Conservation (phyloP, 1,140 invertebrate species). For the Heliconius eleuchia region DNA sequence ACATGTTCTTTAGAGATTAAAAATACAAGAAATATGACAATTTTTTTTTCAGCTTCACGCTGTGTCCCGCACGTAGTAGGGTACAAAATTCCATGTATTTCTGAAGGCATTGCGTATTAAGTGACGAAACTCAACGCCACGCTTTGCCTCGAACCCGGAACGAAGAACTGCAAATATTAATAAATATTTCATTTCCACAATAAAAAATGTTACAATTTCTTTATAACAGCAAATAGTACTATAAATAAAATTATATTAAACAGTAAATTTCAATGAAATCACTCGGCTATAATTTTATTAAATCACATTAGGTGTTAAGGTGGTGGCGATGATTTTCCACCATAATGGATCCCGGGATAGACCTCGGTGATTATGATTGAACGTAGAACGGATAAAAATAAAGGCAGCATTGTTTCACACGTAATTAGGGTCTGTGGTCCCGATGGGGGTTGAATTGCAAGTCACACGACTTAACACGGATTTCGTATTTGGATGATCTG, state of each 20-base stretch:
- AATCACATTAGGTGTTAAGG: slow-evolving; percentile 49
- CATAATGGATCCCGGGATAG: slow-evolving; percentile 64
- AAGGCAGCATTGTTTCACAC: slow-evolving; percentile 72
- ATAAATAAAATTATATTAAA: background rate
- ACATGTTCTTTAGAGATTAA: no score
- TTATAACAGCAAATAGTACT: background rate
- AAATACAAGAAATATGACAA: no score
- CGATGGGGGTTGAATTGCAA: slow-evolving; percentile 60
- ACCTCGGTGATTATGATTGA: slow-evolving; percentile 76
- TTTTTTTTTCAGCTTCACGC: no score
- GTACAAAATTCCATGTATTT: no score
- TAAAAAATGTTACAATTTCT: background rate
- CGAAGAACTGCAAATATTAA: no score
- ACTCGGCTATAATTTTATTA: slow-evolving; percentile 23
- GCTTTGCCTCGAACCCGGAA: no score
- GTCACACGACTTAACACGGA: slow-evolving; percentile 53
- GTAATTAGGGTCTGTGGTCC: slow-evolving; percentile 78
- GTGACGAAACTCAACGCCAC: no score
- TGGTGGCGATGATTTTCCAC: slow-evolving; percentile 58
- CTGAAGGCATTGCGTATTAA: no score
- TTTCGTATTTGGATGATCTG: slow-evolving; percentile 36
- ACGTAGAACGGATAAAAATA: slow-evolving; percentile 77
- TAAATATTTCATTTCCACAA: no score
- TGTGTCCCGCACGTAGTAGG: no score
- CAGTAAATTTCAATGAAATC: slow-evolving; percentile 5